Conservation (phyloP, 1,140 invertebrate genomes). For the Drosophila kikkawai region DNA sequence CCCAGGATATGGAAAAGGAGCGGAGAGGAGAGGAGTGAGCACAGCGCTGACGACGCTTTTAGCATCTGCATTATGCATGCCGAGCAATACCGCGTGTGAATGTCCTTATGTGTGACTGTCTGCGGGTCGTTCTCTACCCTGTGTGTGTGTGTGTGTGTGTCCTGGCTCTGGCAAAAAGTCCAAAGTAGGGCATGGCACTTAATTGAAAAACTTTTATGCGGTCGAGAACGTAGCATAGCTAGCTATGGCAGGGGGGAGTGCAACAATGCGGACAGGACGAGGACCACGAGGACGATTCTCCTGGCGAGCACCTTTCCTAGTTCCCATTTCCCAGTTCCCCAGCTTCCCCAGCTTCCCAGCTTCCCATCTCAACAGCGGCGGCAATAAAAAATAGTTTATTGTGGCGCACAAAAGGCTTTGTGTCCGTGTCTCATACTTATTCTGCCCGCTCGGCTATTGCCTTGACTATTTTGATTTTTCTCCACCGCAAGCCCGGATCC, state of each 20-base stretch:
- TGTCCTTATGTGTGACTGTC: conserved; percentile 29
- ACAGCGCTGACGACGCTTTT: conserved; percentile 50
- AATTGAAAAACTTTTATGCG: conserved; percentile 78
- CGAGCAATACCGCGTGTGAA: conserved; percentile 34
- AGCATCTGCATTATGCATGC: conserved; percentile 64
- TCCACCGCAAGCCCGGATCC: conserved; percentile 33
- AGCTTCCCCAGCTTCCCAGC: too few relatives aligned
- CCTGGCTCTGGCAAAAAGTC: conserved; percentile 54
- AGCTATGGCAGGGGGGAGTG: conserved; percentile 12
- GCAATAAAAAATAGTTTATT: conserved; percentile 74
- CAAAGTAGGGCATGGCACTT: conserved; percentile 76
- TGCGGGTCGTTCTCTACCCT: not conserved
- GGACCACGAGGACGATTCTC: not conserved
- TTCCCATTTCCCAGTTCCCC: not conserved
- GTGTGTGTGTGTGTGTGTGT: conserved; percentile 17
- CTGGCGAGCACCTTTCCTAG: conserved; percentile 28
- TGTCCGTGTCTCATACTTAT: conserved; percentile 42
- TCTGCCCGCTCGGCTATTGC: conserved; percentile 16
- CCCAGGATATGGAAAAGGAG: not conserved
- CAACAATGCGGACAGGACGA: conserved; percentile 23
- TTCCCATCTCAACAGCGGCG: conserved; percentile 19
- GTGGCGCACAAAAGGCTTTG: conserved; percentile 53
- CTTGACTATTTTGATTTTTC: conserved; percentile 44
- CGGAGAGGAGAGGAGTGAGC: not conserved
- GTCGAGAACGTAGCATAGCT: conserved; percentile 62